Base-by-base conservation (phyloP, 2,113 vertebrate genomes). In the Cnemophilus loriae region DNA sequence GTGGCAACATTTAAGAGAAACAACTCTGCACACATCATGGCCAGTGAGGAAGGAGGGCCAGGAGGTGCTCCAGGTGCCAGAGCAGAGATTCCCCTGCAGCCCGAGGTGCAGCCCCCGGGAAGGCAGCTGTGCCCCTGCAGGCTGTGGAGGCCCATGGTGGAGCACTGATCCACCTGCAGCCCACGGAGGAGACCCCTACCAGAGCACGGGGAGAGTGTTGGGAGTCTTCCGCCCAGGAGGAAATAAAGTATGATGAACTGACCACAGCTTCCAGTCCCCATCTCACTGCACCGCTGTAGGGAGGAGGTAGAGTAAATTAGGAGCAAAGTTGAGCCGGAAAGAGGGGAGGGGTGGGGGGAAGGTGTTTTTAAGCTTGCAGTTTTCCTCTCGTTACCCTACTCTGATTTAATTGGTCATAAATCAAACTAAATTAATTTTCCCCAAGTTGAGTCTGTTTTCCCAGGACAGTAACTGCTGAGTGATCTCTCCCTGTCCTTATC, bases 251-350 rank as follows among this genome's bases (percentile, higher is more conserved):
- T 15, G 26, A 37, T 52, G 33, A 68, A 56, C 19, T 56, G 52
- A 37, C 10, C 16, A 11, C 11, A 65, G 21, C 4, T 8, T 11
- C 3, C 41, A 32, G 0, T 49, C 22, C 47, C 20, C 6, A 27
- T 37, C 7, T 63, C 10, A 37, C 46, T 50, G 16, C 3, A 13
- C 8, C 13, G 3, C 22, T 50, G 11, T 12, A n/a, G 42, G 35
- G 50, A 70, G 37, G 17, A 55, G 16, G 11, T 5, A 32, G 56
- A 76, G 44, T 21, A 81, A 94, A 61, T 24, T 6, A 23, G 30
- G 16, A 67, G 22, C 10, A 55, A 56, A 71, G 21, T 2, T 71
- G 19, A 71, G 19, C 11, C 0, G 0, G 13, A 42, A 56, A 61
- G 47, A 73, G 60, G 46, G 35, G 37, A 71, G 15, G 5, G 6